A percentile compares a stretch with the other conserved stretches of the same genome.
Evolutionary conservation across 2,113 vertebrate genomes (phyloP).

Genomic region (Gobius niger): DNA sequence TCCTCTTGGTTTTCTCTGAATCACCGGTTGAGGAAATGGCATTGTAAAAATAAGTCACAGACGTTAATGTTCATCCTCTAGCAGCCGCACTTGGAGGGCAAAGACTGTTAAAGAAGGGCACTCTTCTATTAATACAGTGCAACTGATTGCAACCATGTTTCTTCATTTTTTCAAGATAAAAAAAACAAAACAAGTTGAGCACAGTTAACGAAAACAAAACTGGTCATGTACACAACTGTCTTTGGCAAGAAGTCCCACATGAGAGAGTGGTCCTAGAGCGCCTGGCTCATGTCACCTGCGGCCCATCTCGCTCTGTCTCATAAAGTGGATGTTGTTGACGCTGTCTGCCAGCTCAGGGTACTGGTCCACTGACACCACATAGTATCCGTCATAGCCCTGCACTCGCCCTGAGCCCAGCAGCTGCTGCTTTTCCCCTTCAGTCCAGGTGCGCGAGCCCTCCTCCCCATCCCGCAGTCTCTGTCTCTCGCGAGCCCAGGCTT

Average conservation of each 20-base stretch:
- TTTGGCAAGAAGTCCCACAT: constrained; percentile 91
- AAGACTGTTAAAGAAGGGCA: constrained; percentile 84
- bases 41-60: constrained; percentile 81
- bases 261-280: constrained; percentile 52
- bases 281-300: constrained; percentile 93
- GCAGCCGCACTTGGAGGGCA: constrained; percentile 81
- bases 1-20: constrained; percentile 69
- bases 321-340: constrained; percentile 95
- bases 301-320: constrained; percentile 99
- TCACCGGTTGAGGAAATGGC: constrained; percentile 72
- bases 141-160: constrained; percentile 77
- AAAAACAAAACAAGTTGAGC: constrained; percentile 75
- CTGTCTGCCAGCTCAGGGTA: constrained; percentile 98
- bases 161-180: constrained; percentile 68
- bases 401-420: constrained; percentile 88
- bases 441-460: constrained; percentile 92
- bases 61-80: constrained; percentile 81
- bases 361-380: constrained; percentile 93
- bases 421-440: constrained; percentile 94
- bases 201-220: constrained; percentile 79
- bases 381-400: constrained; percentile 95
- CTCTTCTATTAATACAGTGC: constrained; percentile 83
- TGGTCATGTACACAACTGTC: constrained; percentile 94
- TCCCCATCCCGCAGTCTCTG: constrained; percentile 94
- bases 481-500: constrained; percentile 90